Conservation (phyloP, 1,140 invertebrate species). For the Drosophila lini region DNA sequence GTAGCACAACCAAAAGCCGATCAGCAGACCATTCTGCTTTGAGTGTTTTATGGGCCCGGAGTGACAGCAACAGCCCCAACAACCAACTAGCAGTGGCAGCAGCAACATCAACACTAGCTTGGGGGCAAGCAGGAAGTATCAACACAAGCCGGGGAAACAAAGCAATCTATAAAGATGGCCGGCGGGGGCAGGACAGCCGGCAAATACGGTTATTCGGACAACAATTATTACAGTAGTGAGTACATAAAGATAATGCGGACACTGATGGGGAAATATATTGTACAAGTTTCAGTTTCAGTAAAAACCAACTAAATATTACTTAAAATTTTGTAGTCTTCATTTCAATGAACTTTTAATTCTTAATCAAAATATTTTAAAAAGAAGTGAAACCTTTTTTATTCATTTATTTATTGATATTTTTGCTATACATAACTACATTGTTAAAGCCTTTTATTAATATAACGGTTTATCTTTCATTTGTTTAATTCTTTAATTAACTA, state of each 20-base stretch:
- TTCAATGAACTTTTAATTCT: too few species aligned
- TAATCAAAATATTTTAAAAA: too few species aligned
- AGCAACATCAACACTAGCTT: constrained; percentile 28
- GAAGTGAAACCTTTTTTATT: too few species aligned
- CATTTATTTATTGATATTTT: too few species aligned
- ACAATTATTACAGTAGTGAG: constrained; percentile 82
- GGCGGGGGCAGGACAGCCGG: constrained; percentile 80
- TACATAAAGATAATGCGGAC: constrained; percentile 27
- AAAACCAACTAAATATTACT: too few species aligned
- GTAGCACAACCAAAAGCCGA: constrained; percentile 40
- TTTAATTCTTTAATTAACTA: too few species aligned
- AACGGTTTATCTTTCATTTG: too few species aligned
- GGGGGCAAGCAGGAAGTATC: constrained; percentile 46
- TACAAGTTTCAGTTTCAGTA: too few species aligned
- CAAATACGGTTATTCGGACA: constrained; percentile 83
- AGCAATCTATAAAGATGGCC: constrained; percentile 75
- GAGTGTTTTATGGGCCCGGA: constrained; percentile 50
- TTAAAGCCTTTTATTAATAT: too few species aligned
- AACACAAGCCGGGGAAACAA: constrained; percentile 44
- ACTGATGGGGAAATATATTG: background rate
- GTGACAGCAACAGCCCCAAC: constrained; percentile 31
- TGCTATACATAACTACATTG: too few species aligned
- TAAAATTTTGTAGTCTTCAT: too few species aligned
- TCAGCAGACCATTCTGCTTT: constrained; percentile 34
- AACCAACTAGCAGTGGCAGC: constrained; percentile 11